Percentiles rank a stretch among this genome's conserved stretches.
Conservation (phyloP, 2,113 vertebrate species). For the Amblyopsis rosae region DNA sequence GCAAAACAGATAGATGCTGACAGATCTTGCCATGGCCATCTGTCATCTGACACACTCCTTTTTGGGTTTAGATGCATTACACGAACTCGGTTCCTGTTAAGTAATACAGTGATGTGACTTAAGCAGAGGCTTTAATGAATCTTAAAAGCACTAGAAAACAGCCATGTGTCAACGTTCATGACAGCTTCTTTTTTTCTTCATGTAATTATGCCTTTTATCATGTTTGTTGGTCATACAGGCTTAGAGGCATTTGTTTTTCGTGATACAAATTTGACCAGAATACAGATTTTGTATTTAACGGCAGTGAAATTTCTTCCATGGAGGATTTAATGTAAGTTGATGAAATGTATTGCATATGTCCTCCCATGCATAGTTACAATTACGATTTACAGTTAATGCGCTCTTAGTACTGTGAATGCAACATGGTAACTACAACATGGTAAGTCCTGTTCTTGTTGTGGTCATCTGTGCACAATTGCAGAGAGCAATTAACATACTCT, state of each 20-base stretch:
- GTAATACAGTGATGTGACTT: conserved; percentile 54
- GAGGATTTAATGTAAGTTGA: background rate
- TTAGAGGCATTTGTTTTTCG: conserved; percentile 15
- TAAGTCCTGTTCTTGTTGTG: background rate
- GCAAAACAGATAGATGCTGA: conserved; percentile 60
- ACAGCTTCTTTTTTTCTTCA: conserved; percentile 51
- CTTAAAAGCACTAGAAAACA: conserved; percentile 21
- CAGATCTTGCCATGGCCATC: conserved; percentile 63
- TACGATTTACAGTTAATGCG: conserved; percentile 32
- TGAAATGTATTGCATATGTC: no score
- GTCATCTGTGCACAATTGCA: no score
- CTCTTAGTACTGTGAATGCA: background rate
- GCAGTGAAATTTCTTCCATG: background rate
- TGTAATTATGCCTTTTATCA: conserved; percentile 33
- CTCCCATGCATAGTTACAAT: conserved; percentile 5
- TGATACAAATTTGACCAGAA: conserved; percentile 18
- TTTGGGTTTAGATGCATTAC: conserved; percentile 51
- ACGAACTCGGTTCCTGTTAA: conserved; percentile 44
- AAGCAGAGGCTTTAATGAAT: conserved; percentile 65
- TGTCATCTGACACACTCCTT: conserved; percentile 40
- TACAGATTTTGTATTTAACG: background rate
- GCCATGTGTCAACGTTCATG: conserved; percentile 54
- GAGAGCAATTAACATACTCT: no score
- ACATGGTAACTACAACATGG: background rate
- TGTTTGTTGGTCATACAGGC: conserved; percentile 28